Percentiles rank a stretch among this genome's conserved stretches.
These are phyloP conservation scores for Heliconius aoede DNA, from an alignment of 2,888 invertebrate genomes.

Conservation along the genomic window DNA sequence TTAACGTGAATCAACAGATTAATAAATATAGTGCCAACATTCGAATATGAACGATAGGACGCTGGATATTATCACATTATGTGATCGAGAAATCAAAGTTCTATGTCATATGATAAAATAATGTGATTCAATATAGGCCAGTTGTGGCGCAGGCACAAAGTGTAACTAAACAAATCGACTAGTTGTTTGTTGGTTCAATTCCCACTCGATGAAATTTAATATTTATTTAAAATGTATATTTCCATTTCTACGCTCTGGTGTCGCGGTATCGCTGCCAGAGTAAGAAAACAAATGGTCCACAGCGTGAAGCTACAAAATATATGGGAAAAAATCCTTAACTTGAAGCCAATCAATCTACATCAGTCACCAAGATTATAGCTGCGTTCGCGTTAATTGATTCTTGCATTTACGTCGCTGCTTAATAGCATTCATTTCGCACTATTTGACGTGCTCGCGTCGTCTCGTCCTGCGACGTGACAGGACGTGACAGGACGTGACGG, in stretches of 20 bases:
- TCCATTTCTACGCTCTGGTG: too few relatives aligned
- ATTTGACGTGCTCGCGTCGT: constrained; percentile 30
- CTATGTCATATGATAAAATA: background rate
- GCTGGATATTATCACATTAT: constrained; percentile 25
- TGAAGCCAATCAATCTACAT: background rate
- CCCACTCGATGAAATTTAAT: too few relatives aligned
- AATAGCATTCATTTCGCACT: constrained; percentile 32
- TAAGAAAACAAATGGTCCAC: too few relatives aligned
- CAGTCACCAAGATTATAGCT: background rate
- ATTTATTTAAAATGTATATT: too few relatives aligned
- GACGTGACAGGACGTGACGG: constrained; percentile 21
- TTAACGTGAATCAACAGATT: constrained; percentile 29
- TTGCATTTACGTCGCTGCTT: constrained; percentile 20
- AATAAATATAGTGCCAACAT: constrained; percentile 28
- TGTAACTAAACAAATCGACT: too few relatives aligned
- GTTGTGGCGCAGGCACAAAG: too few relatives aligned
- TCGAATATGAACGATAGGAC: constrained; percentile 17
- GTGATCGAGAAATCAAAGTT: background rate
- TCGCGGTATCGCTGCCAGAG: too few relatives aligned
- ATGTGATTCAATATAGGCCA: background rate
- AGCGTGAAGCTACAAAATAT: background rate
- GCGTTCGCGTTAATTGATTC: constrained; percentile 14
- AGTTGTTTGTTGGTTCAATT: too few relatives aligned
- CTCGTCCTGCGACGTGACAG: constrained; percentile 11
- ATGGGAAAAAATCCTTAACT: background rate